Percentiles rank a stretch among this genome's conserved stretches.
phyloP scores from a whole-genome alignment of 2,888 invertebrate genomes.

The Epinotia ramella region DNA sequence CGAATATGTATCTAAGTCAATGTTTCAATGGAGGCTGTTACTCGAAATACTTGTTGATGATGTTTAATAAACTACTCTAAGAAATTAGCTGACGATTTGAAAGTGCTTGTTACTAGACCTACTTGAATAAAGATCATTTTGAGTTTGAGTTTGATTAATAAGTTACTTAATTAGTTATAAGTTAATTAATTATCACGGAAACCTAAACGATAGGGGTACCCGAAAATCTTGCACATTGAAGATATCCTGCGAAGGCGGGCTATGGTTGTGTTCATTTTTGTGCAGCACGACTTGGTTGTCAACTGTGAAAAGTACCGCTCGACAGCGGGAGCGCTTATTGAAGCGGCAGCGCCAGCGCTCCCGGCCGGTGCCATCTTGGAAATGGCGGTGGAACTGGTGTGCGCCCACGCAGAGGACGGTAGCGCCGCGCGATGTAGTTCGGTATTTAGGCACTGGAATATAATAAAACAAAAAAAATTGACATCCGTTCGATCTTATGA shows the following conservation, averaged over 20 bases:
- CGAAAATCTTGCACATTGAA: conserved; percentile 1
- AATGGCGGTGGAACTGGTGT: conserved; percentile 16
- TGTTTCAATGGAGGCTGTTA: too few species aligned
- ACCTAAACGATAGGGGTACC: background rate
- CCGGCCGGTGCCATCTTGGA: conserved; percentile 3
- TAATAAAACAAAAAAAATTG: background rate
- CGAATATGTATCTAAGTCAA: too few species aligned
- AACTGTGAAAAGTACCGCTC: background rate
- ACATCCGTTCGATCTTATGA: too few species aligned
- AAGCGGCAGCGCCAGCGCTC: conserved; percentile 23
- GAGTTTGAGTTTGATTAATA: too few species aligned
- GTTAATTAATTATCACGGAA: background rate
- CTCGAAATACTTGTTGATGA: too few species aligned
- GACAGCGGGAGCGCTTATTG: conserved; percentile 14
- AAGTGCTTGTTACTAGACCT: too few species aligned
- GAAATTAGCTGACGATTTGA: too few species aligned
- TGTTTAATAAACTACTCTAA: too few species aligned
- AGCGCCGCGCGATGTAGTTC: conserved; percentile 16
- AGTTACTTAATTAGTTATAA: background rate
- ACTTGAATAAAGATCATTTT: too few species aligned
- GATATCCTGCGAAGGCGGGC: conserved; percentile 12
- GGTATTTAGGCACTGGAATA: background rate
- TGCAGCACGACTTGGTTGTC: conserved; percentile 1
- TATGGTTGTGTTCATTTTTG: conserved; percentile 10
- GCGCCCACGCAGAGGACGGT: background rate